Conservation (phyloP, 2,113 vertebrate genomes). For the Amphilophus citrinellus region DNA sequence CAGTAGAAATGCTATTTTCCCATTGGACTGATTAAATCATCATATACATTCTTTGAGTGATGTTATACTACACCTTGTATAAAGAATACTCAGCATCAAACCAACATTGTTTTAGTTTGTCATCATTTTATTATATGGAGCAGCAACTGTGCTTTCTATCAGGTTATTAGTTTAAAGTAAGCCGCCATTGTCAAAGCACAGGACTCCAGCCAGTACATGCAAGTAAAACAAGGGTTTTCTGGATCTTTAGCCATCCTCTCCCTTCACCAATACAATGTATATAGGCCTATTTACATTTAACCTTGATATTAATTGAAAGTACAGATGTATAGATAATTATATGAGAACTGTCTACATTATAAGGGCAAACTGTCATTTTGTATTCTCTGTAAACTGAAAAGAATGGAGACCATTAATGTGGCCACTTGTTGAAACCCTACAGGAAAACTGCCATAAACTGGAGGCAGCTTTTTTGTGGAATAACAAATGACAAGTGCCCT, state of each 20-base stretch:
- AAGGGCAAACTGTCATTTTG: not conserved
- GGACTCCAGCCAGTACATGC: not conserved
- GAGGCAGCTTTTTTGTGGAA: slow-evolving; percentile 33
- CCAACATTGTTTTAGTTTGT: not conserved
- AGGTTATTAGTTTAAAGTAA: not conserved
- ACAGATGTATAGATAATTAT: not conserved
- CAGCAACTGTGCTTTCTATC: no score
- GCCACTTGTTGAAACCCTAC: slow-evolving; percentile 48
- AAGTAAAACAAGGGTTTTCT: not conserved
- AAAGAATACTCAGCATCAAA: not conserved
- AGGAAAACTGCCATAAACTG: slow-evolving; percentile 4
- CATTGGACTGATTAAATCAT: not conserved
- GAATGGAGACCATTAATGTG: slow-evolving; percentile 31
- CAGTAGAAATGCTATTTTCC: not conserved
- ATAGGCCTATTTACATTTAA: accelerated
- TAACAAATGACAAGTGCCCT: slow-evolving; percentile 43
- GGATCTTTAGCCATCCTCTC: not conserved
- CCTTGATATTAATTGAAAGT: not conserved
- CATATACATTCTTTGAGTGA: not conserved
- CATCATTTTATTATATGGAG: not conserved
- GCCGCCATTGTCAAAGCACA: not conserved
- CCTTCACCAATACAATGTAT: not conserved
- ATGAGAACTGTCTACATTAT: not conserved
- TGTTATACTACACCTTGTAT: not conserved
- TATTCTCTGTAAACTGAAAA: slow-evolving; percentile 50